Conservation (phyloP, 2,888 invertebrate genomes). For the Pyrrhosoma nymphula region DNA sequence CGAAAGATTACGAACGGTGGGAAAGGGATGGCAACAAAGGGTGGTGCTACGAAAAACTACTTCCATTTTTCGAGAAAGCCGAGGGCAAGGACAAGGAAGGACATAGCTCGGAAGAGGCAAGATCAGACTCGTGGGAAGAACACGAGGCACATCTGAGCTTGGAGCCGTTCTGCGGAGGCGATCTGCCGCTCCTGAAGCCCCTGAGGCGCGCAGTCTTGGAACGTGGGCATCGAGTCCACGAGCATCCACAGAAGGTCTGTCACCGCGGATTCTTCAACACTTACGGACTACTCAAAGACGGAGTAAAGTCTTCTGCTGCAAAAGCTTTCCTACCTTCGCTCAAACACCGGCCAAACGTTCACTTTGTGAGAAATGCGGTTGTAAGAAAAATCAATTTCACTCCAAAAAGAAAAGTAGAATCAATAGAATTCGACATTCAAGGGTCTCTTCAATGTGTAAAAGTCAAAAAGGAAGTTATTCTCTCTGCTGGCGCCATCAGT, state of each 20-base stretch:
- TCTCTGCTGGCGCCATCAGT: constrained; percentile 81
- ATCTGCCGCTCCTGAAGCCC: neutral
- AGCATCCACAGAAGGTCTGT: neutral
- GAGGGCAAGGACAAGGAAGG: constrained; percentile 85
- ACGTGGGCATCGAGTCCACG: constrained; percentile 71
- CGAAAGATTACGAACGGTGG: constrained; percentile 93
- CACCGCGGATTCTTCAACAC: neutral
- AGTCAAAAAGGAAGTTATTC: constrained; percentile 79
- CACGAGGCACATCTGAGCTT: neutral
- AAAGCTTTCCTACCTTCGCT: constrained; percentile 82
- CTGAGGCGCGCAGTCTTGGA: constrained; percentile 72
- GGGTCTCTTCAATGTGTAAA: constrained; percentile 74
- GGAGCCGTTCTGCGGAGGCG: constrained; percentile 66
- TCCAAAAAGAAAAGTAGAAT: constrained; percentile 74
- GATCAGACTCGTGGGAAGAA: neutral
- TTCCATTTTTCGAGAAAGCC: constrained; percentile 92
- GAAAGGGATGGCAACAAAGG: constrained; percentile 89
- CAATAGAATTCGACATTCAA: constrained; percentile 75
- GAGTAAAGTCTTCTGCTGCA: constrained; percentile 79
- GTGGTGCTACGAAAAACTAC: constrained; percentile 90
- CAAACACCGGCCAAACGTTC: constrained; percentile 82
- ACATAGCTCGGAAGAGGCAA: constrained; percentile 75
- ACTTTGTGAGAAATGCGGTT: constrained; percentile 78
- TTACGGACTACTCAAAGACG: neutral
- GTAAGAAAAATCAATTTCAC: neutral